phyloP scores from a whole-genome alignment of 2,113 vertebrate genomes.

The Plectropomus leopardus region DNA sequence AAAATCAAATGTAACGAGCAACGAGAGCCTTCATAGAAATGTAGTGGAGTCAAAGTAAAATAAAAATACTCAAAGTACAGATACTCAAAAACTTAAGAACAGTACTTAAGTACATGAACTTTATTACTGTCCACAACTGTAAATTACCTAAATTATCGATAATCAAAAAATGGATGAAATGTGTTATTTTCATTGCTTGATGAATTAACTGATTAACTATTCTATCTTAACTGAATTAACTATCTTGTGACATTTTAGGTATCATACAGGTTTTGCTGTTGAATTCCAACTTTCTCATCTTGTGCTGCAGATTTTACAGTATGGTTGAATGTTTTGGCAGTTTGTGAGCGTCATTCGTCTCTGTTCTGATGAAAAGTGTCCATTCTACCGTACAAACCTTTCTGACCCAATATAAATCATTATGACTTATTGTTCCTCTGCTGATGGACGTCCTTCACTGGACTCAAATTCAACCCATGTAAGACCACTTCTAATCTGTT shows the following conservation, averaged over 20 bases:
- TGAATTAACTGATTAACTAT: not conserved
- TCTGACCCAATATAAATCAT: conserved; percentile 55
- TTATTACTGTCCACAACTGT: no score
- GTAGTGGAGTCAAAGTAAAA: no score
- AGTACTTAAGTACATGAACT: no score
- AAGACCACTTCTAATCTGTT: conserved; percentile 18
- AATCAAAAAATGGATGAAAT: no score
- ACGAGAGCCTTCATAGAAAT: no score
- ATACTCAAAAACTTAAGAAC: no score
- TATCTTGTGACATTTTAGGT: no score
- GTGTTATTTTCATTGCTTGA: no score
- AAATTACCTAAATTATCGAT: not conserved
- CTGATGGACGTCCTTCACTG: conserved; percentile 30
- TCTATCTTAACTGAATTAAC: no score
- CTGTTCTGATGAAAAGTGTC: conserved; percentile 21
- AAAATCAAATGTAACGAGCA: no score
- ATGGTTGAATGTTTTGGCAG: conserved; percentile 21
- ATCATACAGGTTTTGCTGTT: not conserved
- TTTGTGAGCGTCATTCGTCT: conserved; percentile 38
- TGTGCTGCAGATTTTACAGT: conserved; percentile 21
- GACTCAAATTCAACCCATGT: conserved; percentile 2
- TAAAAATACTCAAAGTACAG: no score
- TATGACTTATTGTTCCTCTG: conserved; percentile 30
- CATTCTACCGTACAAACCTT: conserved; percentile 29
- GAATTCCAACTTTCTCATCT: conserved; percentile 10